Evolutionary conservation across 2,113 vertebrate species (phyloP).

Genomic region (Gymnogyps californianus): DNA sequence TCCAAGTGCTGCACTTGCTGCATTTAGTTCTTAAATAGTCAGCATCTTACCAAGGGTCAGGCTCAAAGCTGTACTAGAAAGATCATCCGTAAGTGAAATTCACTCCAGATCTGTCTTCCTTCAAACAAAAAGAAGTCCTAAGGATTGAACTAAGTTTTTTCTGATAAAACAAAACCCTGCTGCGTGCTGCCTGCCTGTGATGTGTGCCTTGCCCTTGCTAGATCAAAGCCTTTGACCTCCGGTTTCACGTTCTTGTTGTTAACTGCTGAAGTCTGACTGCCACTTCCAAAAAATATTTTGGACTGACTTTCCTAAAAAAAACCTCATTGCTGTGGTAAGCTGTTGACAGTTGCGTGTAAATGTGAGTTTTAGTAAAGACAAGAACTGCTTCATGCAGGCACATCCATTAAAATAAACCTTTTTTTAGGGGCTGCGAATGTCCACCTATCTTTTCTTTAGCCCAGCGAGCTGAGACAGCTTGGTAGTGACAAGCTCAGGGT

Average conservation of each 20-base stretch:
- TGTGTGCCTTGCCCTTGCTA: background rate
- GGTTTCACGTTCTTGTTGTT: background rate
- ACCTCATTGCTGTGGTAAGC: background rate
- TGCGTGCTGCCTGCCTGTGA: background rate
- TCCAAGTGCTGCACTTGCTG: conserved; percentile 3
- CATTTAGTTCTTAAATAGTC: conserved; percentile 27
- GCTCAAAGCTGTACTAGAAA: background rate
- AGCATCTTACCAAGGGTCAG: conserved; percentile 50
- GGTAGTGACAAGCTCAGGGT: background rate
- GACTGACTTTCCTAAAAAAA: background rate
- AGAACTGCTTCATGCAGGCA: background rate
- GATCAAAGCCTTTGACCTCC: conserved; percentile 53
- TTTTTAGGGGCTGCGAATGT: background rate
- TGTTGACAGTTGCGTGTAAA: background rate
- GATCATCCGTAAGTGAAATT: conserved; percentile 25
- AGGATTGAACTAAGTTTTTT: conserved; percentile 31
- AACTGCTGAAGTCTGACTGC: conserved; percentile 20
- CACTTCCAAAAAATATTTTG: background rate
- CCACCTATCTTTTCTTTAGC: background rate
- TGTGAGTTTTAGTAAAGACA: background rate
- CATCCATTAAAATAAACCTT: background rate
- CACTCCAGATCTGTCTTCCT: conserved; percentile 16
- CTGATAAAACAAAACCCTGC: conserved; percentile 49
- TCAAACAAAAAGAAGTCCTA: conserved; percentile 37
- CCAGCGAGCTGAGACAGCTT: background rate